Conservation (phyloP, 1,140 invertebrate species). For the Camponotus vicinus region DNA sequence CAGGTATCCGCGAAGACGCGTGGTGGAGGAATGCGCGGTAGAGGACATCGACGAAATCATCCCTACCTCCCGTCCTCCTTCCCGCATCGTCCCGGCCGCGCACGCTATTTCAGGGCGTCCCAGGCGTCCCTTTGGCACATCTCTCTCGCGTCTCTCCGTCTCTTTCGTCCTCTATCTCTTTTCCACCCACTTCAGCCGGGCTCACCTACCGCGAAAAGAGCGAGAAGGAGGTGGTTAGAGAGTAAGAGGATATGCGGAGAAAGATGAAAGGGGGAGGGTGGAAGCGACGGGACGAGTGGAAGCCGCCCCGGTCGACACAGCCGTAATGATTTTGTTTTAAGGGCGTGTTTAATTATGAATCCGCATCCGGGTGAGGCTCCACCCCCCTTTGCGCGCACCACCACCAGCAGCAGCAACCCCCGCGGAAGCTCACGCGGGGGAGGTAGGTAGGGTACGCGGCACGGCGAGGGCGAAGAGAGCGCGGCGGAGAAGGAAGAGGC, state of each 20-base stretch:
- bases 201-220: slow-evolving; percentile 53
- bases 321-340: slow-evolving; percentile 87
- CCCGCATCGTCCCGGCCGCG: slow-evolving; percentile 21
- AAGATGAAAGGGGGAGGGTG: slow-evolving; percentile 44
- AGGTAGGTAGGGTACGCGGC: slow-evolving; percentile 24
- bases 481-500: slow-evolving; percentile 41
- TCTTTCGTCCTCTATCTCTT: slow-evolving; percentile 48
- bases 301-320: slow-evolving; percentile 77
- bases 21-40: slow-evolving; percentile 44
- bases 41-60: slow-evolving; percentile 72
- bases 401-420: slow-evolving; percentile 39
- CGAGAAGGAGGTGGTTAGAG: slow-evolving; percentile 40
- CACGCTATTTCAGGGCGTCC: slow-evolving; percentile 39
- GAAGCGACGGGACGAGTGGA: slow-evolving; percentile 70
- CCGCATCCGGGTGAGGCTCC: slow-evolving; percentile 85
- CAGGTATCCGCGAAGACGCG: slow-evolving; percentile 47
- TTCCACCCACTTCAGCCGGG: slow-evolving; percentile 52
- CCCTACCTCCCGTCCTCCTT: slow-evolving; percentile 49
- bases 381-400: slow-evolving; percentile 80
- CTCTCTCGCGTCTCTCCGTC: slow-evolving; percentile 58
- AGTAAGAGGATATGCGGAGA: slow-evolving; percentile 59
- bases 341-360: slow-evolving; percentile 87
- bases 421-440: slow-evolving; percentile 53
- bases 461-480: slow-evolving; percentile 66
- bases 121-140: slow-evolving; percentile 59